Base-by-base conservation (phyloP, 2,113 vertebrate genomes). In the Chunga burmeisteri region DNA sequence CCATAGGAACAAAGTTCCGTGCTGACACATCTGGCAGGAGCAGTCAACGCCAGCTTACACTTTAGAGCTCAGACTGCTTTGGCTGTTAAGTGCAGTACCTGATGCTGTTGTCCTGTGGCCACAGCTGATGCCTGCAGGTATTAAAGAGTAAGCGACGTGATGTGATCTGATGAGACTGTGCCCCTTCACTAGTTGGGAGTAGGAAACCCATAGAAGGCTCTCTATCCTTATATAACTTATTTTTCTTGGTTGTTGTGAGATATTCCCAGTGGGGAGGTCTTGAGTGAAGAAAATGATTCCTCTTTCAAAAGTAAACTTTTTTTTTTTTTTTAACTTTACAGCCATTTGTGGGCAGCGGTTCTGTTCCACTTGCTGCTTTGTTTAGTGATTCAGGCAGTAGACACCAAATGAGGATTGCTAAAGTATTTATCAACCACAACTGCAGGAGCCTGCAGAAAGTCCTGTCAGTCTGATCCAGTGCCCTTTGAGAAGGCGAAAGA, bases 111-210 rank as follows among this genome's bases (percentile, higher is more conserved):
- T 26, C 55, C 27, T 21, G n/a, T 32, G 81, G 44, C 63, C 5
- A 0, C 6, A 18, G n/a, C 40, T 5, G 32, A 16, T 16, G 66
- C 5, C 40, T 7, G 7, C 68, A 58, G 66, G 67, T 34, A 15
- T 50, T 14, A 10, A 13, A 29, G 42, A 0, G 2, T 3, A 1
- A 25, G 44, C 4, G 85, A 6, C 1, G 5, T 8, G 18, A 21
- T 30, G 26, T 29, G 61, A 6, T 30, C 29, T 9, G 70, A 14
- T 16, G 34, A 7, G 32, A 2, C 44, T 0, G 19, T 26, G 42
- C 26, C 38, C 29, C 36, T 38, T 21, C 0, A 29, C 42, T 8
- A 6, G 52, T 0, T 13, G 32, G 32, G 47, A 34, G 53, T 2
- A 49, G 32, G 32, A n/a, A 32, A 27, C 20, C 42, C 13, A 2